Base-by-base conservation (phyloP, 2,888 invertebrate species). In the Cantharis lateralis region DNA sequence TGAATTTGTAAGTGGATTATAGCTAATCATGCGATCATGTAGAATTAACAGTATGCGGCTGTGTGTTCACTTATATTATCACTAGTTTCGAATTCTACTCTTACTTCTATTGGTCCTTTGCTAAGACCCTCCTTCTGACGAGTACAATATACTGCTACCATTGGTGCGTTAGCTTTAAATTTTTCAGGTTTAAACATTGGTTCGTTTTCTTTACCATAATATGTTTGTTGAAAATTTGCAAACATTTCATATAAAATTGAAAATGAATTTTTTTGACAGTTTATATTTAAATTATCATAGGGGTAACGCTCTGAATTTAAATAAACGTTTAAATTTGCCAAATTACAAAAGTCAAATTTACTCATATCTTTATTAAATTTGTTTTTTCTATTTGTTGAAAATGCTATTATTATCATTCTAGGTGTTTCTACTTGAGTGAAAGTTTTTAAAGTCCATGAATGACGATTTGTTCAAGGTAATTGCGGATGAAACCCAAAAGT, bases 331-430 rank as follows among this genome's bases (percentile, higher is more conserved):
- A 87, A 78, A 79, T 88, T 84, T 15, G 79, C 84, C 61, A 87
- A 69, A 61, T 84, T 79, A 78, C 86, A 86, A 32, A 78, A 74
- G 74, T 82, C 80, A 77, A 81, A 81, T 26, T 77, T 5, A 76
- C 77, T 78, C 62, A 76, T 84, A 78, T 86, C 80, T 68, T 70
- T 80, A 5, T 15, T 20, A 63, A 76, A 69, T 20, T 81, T 75
- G 80, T 84, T 84, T 82, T 86, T 87, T 79, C 84, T 80, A 72
- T 84, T 80, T 15, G 85, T 87, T 83, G 88, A 87, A 68, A 87
- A 84, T 11, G 83, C 87, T 16, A 87, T 62, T 64, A 88, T 84
- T 15, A 88, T 77, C 79, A 80, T 88, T 70, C 87, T 77, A 1
- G 87, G 87, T 81, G 86, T 87, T 81, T 87, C 87, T 64, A 87